Evolutionary conservation across 2,113 vertebrate species (phyloP), one percentile per base, ranked within the genome.

Genomic region (Alexandromys fortis): DNA sequence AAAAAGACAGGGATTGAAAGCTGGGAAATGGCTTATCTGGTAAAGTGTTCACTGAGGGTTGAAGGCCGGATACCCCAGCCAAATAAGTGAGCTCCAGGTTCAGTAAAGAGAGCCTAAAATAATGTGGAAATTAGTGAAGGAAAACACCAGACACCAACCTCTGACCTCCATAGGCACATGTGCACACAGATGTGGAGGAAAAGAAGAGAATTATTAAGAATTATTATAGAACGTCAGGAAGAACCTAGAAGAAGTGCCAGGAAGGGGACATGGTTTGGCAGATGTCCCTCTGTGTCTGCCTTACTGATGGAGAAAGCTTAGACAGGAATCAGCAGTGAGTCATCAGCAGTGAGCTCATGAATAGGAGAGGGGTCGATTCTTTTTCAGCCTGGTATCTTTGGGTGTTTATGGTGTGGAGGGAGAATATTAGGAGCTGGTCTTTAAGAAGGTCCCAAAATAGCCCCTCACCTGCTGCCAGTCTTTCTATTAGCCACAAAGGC

Each of bases 381-480:
- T 91, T 92, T 78, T 83, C 75, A 52, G 52, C 77, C 58, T 79
- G 3, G 0, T 77, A 14, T 81, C 89, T 81, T 77, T 89, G 89
- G 70, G 52, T 55, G 72, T 45, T 94, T 88, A 45, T 78, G 75
- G 89, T 90, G 75, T 93, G 49, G 90, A 90, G 89, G 77, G 35
- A n/a, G 72, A 90, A 55, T 55, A 33, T 90, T 94, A 92, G 61
- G 81, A 6, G 1, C 47, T 65, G 61, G 73, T 87, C 82, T 96
- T 79, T 94, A 90, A 93, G 87, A 16, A 1, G 0, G 13, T 67
- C 97, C 96, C 97, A 97, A 98, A 97, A 97, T 97, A 97, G 97
- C 8, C 28, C 85, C 38, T 97, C 93, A 94, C 97, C 90, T 96
- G 97, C 97, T 94, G 96, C 93, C 67, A 72, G 35, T 10, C 68